Base-by-base conservation (phyloP, 2,888 invertebrate genomes). In the Argyra leucocephala region DNA sequence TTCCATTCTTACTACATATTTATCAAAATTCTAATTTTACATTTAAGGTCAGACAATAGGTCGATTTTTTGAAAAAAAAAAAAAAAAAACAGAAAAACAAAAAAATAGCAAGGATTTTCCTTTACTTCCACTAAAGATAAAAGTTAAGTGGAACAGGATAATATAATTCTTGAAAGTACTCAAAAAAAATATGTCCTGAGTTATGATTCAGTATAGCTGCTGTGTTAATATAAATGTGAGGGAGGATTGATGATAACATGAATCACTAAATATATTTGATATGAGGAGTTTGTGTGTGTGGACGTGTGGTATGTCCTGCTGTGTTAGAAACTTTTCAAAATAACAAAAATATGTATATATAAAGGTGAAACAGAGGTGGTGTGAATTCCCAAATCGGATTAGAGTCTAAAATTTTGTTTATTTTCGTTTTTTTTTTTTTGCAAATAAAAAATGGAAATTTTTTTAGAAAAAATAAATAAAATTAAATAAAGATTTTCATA, bases 311-410 rank as follows among this genome's bases (percentile, higher is more conserved):
- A 31, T 12, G 5, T 48, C 48, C 15, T 18, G 48, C 48, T 48
- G 48, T 48, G 9, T 15, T 5, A 18, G 18, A 9, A 48, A 48
- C 31, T 31, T 31, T 31, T 31, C 31, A 31, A 31, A 7, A 31
- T 31, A 10, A 31, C 5, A 31, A 7, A 31, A 31, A 31, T 31
- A 31, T 7, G 31, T 7, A 31, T 7, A 31, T 31, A 10, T 7
- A 10, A 48, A n/a, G 48, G n/a, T 48, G 7, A 5, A 5, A 18
- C 18, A 15, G 48, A 18, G 48, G 48, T 48, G 18, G n/a, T 48
- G n/a, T 48, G 15, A 48, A 48, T 18, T 48, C 48, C 48, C 48
- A 48, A 48, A 48, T 48, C 48, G 48, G 48, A 48, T 48, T 48
- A 48, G 18, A 48, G 5, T 48, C n/a, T 18, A 48, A 48, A 48